Evolutionary conservation across 35 echinoderm and acorn worm species (phyloP).

Genomic region (Apostichopus japonicus): DNA sequence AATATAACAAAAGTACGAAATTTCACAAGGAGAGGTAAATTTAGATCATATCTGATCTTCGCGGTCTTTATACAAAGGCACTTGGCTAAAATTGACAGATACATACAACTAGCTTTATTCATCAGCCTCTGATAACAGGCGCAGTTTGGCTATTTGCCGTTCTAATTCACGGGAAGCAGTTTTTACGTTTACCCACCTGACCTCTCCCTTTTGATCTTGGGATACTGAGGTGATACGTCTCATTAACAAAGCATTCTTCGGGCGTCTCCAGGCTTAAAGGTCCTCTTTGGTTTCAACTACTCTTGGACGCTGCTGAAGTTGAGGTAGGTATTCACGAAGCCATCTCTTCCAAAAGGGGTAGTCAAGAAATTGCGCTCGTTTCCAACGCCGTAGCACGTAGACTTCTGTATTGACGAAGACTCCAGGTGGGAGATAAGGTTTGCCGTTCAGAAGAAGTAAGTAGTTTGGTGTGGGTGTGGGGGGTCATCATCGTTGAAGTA

Average conservation of each 20-base stretch:
- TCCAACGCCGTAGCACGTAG: slow-evolving; percentile 59
- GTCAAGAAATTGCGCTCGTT: slow-evolving; percentile 67
- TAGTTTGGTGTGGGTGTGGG: slow-evolving; percentile 68
- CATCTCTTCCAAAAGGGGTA: slow-evolving; percentile 67
- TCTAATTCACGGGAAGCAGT: neutral
- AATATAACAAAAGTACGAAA: neutral
- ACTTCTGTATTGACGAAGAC: slow-evolving; percentile 41
- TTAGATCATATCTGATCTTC: neutral
- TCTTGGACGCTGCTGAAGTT: slow-evolving; percentile 19
- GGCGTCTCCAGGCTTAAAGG: neutral
- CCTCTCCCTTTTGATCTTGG: neutral
- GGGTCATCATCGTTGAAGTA: neutral
- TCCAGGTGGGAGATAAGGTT: slow-evolving; percentile 48
- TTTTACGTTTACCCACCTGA: slow-evolving; percentile 22
- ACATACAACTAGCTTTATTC: neutral
- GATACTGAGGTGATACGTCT: slow-evolving; percentile 8
- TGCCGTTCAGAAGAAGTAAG: slow-evolving; percentile 57
- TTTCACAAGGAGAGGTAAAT: neutral
- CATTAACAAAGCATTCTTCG: slow-evolving; percentile 46
- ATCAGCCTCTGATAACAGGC: no score
- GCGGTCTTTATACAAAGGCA: slow-evolving; percentile 5
- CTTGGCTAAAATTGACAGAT: slow-evolving; percentile 32
- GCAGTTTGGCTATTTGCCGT: neutral
- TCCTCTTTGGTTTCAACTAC: neutral
- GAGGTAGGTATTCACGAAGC: slow-evolving; percentile 63